Conservation (phyloP, 2,113 vertebrate genomes). For the Lepidothrix coronata region DNA sequence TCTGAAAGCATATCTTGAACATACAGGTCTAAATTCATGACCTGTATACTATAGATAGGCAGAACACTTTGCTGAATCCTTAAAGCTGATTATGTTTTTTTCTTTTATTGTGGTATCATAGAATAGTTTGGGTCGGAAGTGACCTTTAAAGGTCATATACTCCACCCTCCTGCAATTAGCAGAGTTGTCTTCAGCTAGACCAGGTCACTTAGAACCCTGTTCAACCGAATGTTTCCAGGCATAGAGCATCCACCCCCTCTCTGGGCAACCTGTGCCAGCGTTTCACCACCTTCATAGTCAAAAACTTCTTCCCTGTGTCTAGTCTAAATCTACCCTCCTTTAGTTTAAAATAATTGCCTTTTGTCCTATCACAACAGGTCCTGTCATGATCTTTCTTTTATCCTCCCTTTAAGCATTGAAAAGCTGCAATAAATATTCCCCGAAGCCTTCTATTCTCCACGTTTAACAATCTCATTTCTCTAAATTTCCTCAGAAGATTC, state of each 20-base stretch:
- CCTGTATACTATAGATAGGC: fast-evolving
- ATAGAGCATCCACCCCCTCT: fast-evolving
- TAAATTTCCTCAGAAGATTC: neutral
- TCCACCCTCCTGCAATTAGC: neutral
- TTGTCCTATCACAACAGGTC: fast-evolving
- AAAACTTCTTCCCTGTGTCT: neutral
- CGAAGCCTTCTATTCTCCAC: neutral
- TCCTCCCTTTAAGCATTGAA: neutral
- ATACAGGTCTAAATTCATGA: neutral
- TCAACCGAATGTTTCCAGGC: neutral
- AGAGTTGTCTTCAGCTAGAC: neutral
- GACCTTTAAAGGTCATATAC: neutral
- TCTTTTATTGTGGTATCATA: neutral
- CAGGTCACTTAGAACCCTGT: neutral
- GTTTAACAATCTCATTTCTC: neutral
- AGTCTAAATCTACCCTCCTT: neutral
- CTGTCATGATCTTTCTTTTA: neutral
- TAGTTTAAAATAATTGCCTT: neutral
- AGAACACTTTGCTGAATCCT: neutral
- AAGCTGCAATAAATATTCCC: neutral
- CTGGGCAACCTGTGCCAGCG: neutral
- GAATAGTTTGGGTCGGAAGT: neutral
- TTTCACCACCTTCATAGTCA: neutral
- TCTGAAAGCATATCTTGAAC: neutral
- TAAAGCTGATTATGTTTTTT: neutral